phyloP scores from a whole-genome alignment of 1,140 invertebrate genomes.

The Pectinophora gossypiella region DNA sequence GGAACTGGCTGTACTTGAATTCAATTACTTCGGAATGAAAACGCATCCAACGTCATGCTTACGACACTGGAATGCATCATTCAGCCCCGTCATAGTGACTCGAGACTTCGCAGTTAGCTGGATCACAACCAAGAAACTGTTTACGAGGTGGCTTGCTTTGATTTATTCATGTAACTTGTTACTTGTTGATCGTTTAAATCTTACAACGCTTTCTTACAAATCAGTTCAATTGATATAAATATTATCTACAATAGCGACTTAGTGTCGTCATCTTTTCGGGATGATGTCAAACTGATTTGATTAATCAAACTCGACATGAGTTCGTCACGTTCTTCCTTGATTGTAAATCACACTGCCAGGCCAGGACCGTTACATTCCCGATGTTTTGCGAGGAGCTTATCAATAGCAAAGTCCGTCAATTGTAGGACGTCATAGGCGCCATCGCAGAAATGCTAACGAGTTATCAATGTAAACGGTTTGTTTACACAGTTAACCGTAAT shows the following conservation, averaged over 20 bases:
- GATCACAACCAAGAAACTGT: not conserved
- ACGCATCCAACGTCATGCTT: not conserved
- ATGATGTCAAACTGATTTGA: too few relatives aligned
- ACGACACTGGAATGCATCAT: not conserved
- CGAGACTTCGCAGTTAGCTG: not conserved
- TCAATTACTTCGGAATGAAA: not conserved
- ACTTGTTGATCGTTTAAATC: too few relatives aligned
- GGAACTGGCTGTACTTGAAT: not conserved
- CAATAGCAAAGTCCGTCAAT: conserved; percentile 32
- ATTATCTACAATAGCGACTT: too few relatives aligned
- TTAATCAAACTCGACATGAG: too few relatives aligned
- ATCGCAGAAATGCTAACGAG: conserved; percentile 59
- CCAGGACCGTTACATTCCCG: conserved; percentile 1
- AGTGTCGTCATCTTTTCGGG: too few relatives aligned
- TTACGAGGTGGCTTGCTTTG: too few relatives aligned
- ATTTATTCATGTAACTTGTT: too few relatives aligned
- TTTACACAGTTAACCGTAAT: conserved; percentile 72
- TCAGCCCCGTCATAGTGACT: not conserved
- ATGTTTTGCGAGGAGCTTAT: conserved; percentile 29
- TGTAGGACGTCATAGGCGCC: conserved; percentile 47
- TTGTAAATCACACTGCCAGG: too few relatives aligned
- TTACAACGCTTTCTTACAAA: too few relatives aligned
- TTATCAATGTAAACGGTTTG: conserved; percentile 71
- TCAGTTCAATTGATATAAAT: too few relatives aligned
- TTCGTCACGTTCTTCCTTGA: too few relatives aligned